Conservation (phyloP, 2,888 invertebrate genomes). For the Syrista parreyssii region DNA sequence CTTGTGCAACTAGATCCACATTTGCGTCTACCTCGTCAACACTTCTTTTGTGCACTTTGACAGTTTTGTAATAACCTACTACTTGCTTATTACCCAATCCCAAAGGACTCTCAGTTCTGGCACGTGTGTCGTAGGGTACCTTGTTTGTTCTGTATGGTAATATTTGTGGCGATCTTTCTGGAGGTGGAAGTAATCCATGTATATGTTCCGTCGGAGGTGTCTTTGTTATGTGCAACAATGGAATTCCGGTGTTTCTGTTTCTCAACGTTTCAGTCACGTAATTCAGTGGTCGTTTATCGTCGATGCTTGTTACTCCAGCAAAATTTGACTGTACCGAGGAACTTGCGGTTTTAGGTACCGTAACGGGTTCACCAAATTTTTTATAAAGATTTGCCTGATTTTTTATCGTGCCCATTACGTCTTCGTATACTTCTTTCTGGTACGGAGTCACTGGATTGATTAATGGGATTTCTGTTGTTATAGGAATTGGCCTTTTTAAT, state of each 20-base stretch:
- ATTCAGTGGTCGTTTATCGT: not conserved
- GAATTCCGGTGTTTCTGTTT: slow-evolving; percentile 9
- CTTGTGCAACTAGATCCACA: slow-evolving; percentile 4
- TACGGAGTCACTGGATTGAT: slow-evolving; percentile 38
- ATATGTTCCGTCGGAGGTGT: slow-evolving; percentile 17
- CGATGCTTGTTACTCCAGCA: not conserved
- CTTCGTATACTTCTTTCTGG: slow-evolving; percentile 58
- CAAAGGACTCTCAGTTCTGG: slow-evolving; percentile 19
- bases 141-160: slow-evolving; percentile 31
- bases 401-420: slow-evolving; percentile 60
- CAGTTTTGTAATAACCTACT: slow-evolving; percentile 30
- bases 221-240: slow-evolving; percentile 14
- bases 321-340: not conserved
- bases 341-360: slow-evolving; percentile 5
- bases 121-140: slow-evolving; percentile 28
- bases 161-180: slow-evolving; percentile 11
- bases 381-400: slow-evolving; percentile 41
- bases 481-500: slow-evolving; percentile 8
- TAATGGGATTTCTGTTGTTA: slow-evolving; percentile 28
- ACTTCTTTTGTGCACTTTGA: slow-evolving; percentile 36
- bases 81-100: slow-evolving; percentile 13
- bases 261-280: not conserved
- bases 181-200: slow-evolving; percentile 20
- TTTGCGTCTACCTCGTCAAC: slow-evolving; percentile 16
- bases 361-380: slow-evolving; percentile 5